These are phyloP conservation scores for Temnothorax ravouxi DNA, from an alignment of 2,888 invertebrate genomes.

Conservation along the genomic window DNA sequence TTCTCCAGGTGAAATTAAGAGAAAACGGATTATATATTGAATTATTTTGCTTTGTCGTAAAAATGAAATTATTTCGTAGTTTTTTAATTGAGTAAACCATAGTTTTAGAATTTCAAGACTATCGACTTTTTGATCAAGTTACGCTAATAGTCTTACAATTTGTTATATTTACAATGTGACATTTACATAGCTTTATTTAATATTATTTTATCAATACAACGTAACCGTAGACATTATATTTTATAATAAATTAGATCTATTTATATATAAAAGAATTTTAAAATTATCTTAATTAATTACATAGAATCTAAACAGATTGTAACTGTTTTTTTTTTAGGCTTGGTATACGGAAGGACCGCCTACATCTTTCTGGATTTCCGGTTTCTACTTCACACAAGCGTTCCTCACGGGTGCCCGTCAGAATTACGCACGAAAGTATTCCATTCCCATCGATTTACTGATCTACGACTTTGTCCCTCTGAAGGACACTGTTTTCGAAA, in stretches of 20 bases:
- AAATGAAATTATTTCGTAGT: not conserved
- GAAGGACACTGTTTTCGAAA: slow-evolving; percentile 87
- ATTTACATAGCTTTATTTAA: not conserved
- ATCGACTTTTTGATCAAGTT: not conserved
- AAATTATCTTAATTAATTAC: slow-evolving; percentile 6
- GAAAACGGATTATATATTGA: not conserved
- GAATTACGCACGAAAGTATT: slow-evolving; percentile 96
- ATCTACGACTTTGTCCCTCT: slow-evolving; percentile 93
- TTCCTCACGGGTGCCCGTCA: slow-evolving; percentile 98
- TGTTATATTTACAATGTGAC: not conserved
- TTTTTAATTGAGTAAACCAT: not conserved
- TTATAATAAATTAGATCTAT: not conserved
- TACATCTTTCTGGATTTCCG: slow-evolving; percentile 95
- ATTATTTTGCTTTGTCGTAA: not conserved
- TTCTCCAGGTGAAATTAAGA: slow-evolving; percentile 91
- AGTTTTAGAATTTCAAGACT: not conserved
- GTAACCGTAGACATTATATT: not conserved
- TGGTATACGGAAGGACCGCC: slow-evolving; percentile 96
- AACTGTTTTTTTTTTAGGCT: slow-evolving; percentile 86
- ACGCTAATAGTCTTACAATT: not conserved
- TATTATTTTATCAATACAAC: not conserved
- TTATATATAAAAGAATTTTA: not conserved
- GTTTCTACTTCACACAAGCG: slow-evolving; percentile 98
- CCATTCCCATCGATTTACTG: slow-evolving; percentile 96
- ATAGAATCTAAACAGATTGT: not conserved